These are phyloP conservation scores for Macaca mulatta DNA, from an alignment of 2,113 vertebrate species.

Conservation along the genomic window DNA sequence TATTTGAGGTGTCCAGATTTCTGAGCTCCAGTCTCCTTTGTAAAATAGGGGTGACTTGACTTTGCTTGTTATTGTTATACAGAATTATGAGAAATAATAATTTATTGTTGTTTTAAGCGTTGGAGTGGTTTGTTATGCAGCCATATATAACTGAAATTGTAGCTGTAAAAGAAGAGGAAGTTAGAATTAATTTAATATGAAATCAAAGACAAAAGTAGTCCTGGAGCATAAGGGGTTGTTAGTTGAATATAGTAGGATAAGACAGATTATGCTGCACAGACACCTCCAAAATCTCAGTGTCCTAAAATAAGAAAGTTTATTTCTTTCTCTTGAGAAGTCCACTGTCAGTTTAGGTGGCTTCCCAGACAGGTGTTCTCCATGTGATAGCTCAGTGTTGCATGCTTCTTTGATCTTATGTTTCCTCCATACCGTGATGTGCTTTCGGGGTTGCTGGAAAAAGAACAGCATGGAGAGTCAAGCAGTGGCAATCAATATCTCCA, in stretches of 20 bases:
- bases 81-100: not conserved
- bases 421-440: not conserved
- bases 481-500: not conserved
- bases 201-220: not conserved
- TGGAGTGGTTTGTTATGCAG: not conserved
- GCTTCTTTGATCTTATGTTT: not conserved
- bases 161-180: not conserved
- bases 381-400: too few species aligned
- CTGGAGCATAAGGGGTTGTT: not conserved
- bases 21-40: not conserved
- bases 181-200: not conserved
- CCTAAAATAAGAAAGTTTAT: not conserved
- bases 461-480: not conserved
- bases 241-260: not conserved
- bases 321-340: not conserved
- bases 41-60: not conserved
- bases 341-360: not conserved
- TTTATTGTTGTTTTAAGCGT: not conserved
- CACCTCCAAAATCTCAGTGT: not conserved
- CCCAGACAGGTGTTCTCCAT: not conserved
- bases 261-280: not conserved
- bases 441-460: not conserved
- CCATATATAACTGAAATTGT: not conserved
- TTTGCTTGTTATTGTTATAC: not conserved
- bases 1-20: not conserved